These are phyloP conservation scores for Alexandromys fortis DNA, from an alignment of 2,113 vertebrate species.

Conservation along the genomic window DNA sequence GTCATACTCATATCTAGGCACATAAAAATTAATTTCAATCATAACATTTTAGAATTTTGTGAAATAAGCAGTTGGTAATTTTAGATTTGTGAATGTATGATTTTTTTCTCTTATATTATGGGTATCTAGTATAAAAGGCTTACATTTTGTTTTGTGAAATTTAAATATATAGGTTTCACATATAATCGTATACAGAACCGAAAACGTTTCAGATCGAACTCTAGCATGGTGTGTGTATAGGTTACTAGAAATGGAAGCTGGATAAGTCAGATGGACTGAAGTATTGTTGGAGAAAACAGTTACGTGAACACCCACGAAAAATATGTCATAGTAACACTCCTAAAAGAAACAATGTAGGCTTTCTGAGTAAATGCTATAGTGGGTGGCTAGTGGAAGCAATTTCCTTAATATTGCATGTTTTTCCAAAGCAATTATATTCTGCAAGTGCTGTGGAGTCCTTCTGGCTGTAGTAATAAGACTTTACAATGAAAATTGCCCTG, in stretches of 20 bases:
- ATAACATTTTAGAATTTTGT: not conserved
- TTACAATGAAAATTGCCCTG: not conserved
- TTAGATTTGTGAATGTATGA: not conserved
- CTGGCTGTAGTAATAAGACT: slow-evolving; percentile 8
- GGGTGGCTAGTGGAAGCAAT: slow-evolving; percentile 22
- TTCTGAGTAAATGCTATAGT: slow-evolving; percentile 17
- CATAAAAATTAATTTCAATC: not conserved
- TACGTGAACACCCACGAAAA: slow-evolving; percentile 69
- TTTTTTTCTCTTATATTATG: not conserved
- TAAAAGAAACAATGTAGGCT: slow-evolving; percentile 45
- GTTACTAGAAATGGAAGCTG: slow-evolving; percentile 63
- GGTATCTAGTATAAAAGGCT: not conserved
- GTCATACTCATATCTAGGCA: not conserved
- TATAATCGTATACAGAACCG: slow-evolving; percentile 32
- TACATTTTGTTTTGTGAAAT: not conserved
- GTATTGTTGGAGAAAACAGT: slow-evolving; percentile 66
- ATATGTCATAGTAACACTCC: not conserved
- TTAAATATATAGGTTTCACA: not conserved
- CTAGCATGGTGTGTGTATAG: slow-evolving; percentile 56
- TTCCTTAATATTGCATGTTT: slow-evolving; percentile 57
- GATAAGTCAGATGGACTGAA: slow-evolving; percentile 51
- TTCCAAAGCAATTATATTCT: slow-evolving; percentile 37
- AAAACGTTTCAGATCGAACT: slow-evolving; percentile 60
- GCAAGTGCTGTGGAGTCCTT: slow-evolving; percentile 21
- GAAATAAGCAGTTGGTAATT: not conserved